Percentiles rank a stretch among this genome's conserved stretches.
These are phyloP conservation scores for Mesocricetus auratus DNA, from an alignment of 2,113 vertebrate genomes.

Conservation along the genomic window DNA sequence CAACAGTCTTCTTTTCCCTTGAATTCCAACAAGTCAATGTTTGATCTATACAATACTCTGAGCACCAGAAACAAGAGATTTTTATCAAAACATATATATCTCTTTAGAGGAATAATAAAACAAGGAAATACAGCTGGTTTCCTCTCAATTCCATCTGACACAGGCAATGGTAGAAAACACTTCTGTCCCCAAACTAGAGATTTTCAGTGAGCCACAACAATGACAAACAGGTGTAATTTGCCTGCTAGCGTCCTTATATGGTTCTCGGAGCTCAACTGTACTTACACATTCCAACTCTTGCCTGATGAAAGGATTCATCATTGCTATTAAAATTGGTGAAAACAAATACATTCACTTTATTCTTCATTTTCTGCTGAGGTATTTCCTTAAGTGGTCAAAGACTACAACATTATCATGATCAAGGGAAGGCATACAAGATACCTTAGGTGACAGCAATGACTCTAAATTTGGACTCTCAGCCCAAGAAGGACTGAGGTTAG, in stretches of 20 bases:
- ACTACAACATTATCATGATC: background rate
- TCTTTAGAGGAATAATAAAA: background rate
- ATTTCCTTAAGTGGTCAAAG: background rate
- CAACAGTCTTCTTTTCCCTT: background rate
- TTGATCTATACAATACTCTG: background rate
- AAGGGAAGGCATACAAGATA: background rate
- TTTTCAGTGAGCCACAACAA: background rate
- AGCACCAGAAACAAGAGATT: background rate
- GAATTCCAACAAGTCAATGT: conserved; percentile 5
- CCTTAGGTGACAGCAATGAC: background rate
- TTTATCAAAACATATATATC: background rate
- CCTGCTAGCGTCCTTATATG: background rate
- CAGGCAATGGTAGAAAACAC: background rate
- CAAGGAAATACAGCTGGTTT: rapidly evolving
- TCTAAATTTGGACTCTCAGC: background rate
- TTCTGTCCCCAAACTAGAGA: background rate
- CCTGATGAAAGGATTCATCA: background rate
- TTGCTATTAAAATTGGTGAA: background rate
- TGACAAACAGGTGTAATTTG: background rate
- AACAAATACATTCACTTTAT: background rate
- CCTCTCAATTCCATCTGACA: background rate
- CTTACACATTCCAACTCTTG: background rate
- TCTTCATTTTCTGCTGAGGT: background rate
- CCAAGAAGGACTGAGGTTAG: background rate
- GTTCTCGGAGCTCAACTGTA: background rate